These are phyloP conservation scores for Drosophila pseudoobscura DNA, from an alignment of 1,140 invertebrate genomes.

Conservation along the genomic window DNA sequence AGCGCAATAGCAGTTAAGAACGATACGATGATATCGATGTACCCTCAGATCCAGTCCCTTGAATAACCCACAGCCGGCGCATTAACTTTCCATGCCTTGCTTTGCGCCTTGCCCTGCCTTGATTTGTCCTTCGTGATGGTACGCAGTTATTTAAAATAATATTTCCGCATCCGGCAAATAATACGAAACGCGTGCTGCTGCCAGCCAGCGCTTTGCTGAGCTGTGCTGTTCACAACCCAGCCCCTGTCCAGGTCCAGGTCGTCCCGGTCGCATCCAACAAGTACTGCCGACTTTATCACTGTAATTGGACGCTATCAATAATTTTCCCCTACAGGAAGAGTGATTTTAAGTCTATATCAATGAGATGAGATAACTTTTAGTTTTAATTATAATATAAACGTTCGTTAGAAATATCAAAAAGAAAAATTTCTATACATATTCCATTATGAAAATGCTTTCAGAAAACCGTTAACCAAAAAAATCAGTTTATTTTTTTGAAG, in stretches of 20 bases:
- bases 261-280: too few relatives aligned
- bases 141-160: conserved; percentile 76
- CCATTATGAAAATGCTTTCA: too few relatives aligned
- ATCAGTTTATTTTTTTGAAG: too few relatives aligned
- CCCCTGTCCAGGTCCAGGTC: background rate
- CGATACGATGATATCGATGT: conserved; percentile 1
- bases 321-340: too few relatives aligned
- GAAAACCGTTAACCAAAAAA: too few relatives aligned
- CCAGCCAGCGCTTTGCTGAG: background rate
- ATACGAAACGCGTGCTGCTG: conserved; percentile 66
- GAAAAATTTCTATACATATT: too few relatives aligned
- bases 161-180: conserved; percentile 77
- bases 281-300: too few relatives aligned
- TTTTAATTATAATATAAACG: too few relatives aligned
- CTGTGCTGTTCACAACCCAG: background rate
- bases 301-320: background rate
- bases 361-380: too few relatives aligned
- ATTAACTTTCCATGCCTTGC: conserved; percentile 6
- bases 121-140: conserved; percentile 36
- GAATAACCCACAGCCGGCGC: conserved; percentile 9
- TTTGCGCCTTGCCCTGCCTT: background rate
- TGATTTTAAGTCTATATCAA: too few relatives aligned
- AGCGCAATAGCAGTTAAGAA: conserved; percentile 22
- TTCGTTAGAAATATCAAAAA: too few relatives aligned
- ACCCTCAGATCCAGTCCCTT: conserved; percentile 20